Base-by-base conservation (phyloP, 2,888 invertebrate species). In the Augochlorella aurata region DNA sequence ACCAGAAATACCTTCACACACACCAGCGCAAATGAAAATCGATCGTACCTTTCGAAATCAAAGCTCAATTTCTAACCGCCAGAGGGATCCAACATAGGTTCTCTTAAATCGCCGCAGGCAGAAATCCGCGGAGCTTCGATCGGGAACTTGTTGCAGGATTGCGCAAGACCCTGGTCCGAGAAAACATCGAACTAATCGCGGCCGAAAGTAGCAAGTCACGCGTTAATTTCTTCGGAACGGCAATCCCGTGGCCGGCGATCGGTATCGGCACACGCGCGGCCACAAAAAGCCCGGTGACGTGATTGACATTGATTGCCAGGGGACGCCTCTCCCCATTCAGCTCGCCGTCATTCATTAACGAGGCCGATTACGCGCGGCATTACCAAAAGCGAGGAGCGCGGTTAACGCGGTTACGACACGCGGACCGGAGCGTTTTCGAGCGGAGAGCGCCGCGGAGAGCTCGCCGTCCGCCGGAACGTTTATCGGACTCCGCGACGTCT, bases 221-320 rank as follows among this genome's bases (percentile, higher is more conserved):
- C 63, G 24, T 24, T 29, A 4, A 16, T 50, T 54, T 44, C 18
- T 47, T 74, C 21, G 4, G 10, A 7, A 29, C 49, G 49, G 68
- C 47, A 24, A 24, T 49, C 44, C 9, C 18, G 24, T 47, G 16
- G 47, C 5, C 21, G 49, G 18, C 68, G 18, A 18, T 29, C 24
- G 29, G 49, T 49, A 49, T 68, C 68, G 68, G 49, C 14, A 68
- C 49, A 68, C 49, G 47, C 66, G 47, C 49, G 29, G 47, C 61
- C 54, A 18, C 38, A 74, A 72, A 74, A 71, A 83, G 38, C 12
- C 16, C 8, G 50, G 73, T 45, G 49, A 45, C 61, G 50, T 85
- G 85, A 87, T 85, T 83, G 85, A 85, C 87, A 77, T 78, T 87
- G 86, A 86, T 87, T 85, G 77, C 81, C 68, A 24, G 69, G 49